Evolutionary conservation across 2,797 vertebrate genomes (phyloP), one percentile per base, ranked within the genome.

Genomic region (Rhinoraja longicauda): DNA sequence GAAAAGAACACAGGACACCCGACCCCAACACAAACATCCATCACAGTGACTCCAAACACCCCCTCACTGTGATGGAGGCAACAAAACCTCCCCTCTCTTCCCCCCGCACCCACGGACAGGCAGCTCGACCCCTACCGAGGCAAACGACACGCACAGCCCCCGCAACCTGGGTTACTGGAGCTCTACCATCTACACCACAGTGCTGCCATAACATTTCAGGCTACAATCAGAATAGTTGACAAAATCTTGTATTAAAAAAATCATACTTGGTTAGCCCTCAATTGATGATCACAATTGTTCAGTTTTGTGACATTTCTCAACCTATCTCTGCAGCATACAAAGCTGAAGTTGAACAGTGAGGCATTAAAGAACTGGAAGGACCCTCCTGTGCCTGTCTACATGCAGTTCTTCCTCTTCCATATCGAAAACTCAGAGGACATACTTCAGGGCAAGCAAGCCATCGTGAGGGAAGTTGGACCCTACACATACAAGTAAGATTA

Each of bases 401-500:
- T 97, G 96, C 95, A 97, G 95, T 97, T 93, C 92, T 97, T 95
- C 94, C 97, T 97, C 95, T 97, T 96, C 94, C 97, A 97, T 21
- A 9, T 97, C 78, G 97, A 96, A 94, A 97, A 97, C 77, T 91
- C 93, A 32, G 45, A 95, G 0, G 95, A 94, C 17, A 93, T 96
- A 81, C 57, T 96, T 8, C 0, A 1, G 0, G 96, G 97, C 73
- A 94, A 73, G 70, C 96, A 96, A 93, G 94, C 97, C n/a, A 88
- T 39, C 15, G 93, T 97, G 92, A 93, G 62, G 0, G 94, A 97
- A 93, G 45, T 97, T 2, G 97, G 97, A 93, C 97, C 97, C 0
- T 97, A 97, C 94, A 96, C 96, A 0, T 97, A 96, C 94, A 96
- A 96, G 97, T 97, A 93, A 39, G 95, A 15, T 1, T 8, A 39